phyloP scores from a whole-genome alignment of 2,113 vertebrate genomes.

The Haemorhous mexicanus region DNA sequence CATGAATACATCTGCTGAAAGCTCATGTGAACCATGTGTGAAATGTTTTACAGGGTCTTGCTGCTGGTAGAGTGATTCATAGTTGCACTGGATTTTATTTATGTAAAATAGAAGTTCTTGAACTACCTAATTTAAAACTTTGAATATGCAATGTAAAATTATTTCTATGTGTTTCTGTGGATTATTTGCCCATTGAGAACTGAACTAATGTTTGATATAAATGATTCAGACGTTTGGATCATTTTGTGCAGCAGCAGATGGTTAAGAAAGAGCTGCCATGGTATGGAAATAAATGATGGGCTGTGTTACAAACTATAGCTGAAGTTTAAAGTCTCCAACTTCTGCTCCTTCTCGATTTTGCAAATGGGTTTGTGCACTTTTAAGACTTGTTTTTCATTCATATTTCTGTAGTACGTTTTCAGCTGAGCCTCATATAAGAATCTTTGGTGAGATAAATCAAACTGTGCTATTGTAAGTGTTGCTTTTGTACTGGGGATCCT shows the following conservation, averaged over 20 bases:
- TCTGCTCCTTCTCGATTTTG: neutral
- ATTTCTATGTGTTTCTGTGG: neutral
- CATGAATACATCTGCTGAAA: constrained; percentile 58
- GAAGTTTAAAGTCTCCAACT: neutral
- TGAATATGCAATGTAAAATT: constrained; percentile 46
- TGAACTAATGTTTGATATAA: constrained; percentile 16
- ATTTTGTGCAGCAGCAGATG: neutral
- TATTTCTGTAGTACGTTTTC: neutral
- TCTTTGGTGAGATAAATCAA: neutral
- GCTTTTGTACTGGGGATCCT: neutral
- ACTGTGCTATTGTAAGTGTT: neutral
- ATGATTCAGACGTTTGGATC: neutral
- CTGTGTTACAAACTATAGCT: neutral
- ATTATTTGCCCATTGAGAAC: constrained; percentile 13
- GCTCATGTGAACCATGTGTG: constrained; percentile 37
- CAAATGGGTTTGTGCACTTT: neutral
- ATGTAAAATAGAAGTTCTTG: constrained; percentile 35
- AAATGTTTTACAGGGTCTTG: constrained; percentile 33
- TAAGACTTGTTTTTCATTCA: neutral
- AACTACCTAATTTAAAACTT: constrained; percentile 31
- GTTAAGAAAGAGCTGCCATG: neutral
- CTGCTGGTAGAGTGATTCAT: constrained; percentile 29
- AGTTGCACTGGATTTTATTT: constrained; percentile 46
- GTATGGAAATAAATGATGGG: neutral
- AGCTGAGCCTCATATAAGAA: neutral